Evolutionary conservation across 2,888 invertebrate genomes (phyloP).

Genomic region (Euplexia lucipara): DNA sequence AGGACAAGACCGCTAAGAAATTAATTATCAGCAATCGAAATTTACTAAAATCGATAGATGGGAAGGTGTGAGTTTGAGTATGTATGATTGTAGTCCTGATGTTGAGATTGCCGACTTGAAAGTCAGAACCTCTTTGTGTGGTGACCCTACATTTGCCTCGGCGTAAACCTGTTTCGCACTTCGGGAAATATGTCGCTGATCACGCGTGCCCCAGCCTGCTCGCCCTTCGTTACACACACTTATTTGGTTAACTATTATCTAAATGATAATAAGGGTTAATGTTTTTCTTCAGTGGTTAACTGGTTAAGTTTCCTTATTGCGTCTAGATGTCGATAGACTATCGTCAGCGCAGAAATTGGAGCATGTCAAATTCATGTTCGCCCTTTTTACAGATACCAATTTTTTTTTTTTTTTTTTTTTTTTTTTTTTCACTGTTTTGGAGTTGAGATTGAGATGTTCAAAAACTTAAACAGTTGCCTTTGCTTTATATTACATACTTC

Average conservation of each 20-base stretch:
- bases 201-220: slow-evolving; percentile 83
- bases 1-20: too few species aligned
- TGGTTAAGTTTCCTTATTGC: neutral
- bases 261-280: neutral
- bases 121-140: slow-evolving; percentile 20
- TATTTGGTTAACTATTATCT: neutral
- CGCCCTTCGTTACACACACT: slow-evolving; percentile 76
- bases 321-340: neutral
- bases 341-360: slow-evolving; percentile 17
- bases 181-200: slow-evolving; percentile 86
- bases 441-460: neutral
- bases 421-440: neutral
- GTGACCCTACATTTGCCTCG: slow-evolving; percentile 69
- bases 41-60: too few species aligned
- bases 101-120: neutral
- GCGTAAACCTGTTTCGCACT: slow-evolving; percentile 85
- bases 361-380: slow-evolving; percentile 9
- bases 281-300: neutral
- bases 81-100: neutral
- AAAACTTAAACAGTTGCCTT: neutral
- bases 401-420: neutral
- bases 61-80: too few species aligned
- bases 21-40: too few species aligned
- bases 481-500: neutral
- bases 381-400: neutral